Conservation (phyloP, 2,888 invertebrate species). For the Brenthis hecate region DNA sequence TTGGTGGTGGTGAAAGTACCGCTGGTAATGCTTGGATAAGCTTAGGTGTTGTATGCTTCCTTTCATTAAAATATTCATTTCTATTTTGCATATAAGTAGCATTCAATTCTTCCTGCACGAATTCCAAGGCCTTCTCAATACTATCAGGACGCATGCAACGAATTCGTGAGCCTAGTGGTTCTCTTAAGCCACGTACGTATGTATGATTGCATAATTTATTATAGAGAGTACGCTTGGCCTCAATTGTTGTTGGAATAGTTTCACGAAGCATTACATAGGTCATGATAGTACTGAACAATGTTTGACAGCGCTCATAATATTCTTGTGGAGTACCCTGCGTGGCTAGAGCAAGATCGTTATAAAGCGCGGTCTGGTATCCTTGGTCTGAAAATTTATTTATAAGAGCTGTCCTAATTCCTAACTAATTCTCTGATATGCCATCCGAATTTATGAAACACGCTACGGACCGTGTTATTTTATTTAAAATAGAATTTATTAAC, state of each 20-base stretch:
- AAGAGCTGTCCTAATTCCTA: slow-evolving; percentile 36
- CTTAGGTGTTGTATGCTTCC: too few relatives aligned
- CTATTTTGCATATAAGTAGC: too few relatives aligned
- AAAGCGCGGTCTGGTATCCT: slow-evolving; percentile 43
- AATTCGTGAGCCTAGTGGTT: slow-evolving; percentile 40
- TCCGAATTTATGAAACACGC: slow-evolving; percentile 38
- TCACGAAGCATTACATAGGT: too few relatives aligned
- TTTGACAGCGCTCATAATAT: too few relatives aligned
- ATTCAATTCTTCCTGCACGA: slow-evolving; percentile 27
- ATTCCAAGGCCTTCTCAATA: slow-evolving; percentile 34
- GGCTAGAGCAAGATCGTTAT: slow-evolving; percentile 38
- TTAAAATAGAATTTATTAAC: slow-evolving; percentile 21
- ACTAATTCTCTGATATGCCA: slow-evolving; percentile 41
- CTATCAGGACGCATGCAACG: slow-evolving; percentile 36
- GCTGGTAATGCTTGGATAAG: too few relatives aligned
- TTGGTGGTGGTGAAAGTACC: too few relatives aligned
- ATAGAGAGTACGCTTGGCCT: slow-evolving; percentile 10
- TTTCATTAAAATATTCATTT: too few relatives aligned
- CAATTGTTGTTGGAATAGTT: too few relatives aligned
- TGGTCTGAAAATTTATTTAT: slow-evolving; percentile 45
- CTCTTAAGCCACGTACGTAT: slow-evolving; percentile 36
- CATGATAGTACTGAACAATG: too few relatives aligned
- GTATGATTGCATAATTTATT: slow-evolving; percentile 35
- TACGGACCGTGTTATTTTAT: slow-evolving; percentile 41
- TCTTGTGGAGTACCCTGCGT: not conserved